Conservation (phyloP, 2,113 vertebrate species). For the Ciconia stormi region DNA sequence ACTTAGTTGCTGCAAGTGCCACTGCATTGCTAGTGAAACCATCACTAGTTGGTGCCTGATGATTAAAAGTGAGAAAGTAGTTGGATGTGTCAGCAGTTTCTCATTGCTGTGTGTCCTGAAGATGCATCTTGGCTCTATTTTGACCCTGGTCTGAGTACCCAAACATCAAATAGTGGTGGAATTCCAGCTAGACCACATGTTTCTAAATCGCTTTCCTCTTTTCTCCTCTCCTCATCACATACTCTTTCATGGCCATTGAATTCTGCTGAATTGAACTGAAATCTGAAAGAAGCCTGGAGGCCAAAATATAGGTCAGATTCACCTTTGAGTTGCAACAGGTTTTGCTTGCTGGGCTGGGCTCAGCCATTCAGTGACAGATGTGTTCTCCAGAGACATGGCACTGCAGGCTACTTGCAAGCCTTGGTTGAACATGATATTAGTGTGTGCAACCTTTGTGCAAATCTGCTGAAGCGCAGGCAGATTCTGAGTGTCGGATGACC, state of each 20-base stretch:
- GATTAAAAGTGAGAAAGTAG: background rate
- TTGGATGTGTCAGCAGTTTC: background rate
- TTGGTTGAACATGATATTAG: background rate
- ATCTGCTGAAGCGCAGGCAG: background rate
- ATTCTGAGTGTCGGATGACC: background rate
- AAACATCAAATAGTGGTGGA: background rate
- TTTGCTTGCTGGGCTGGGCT: background rate
- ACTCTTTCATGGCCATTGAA: background rate
- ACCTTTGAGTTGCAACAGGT: background rate
- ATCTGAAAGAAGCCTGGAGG: background rate
- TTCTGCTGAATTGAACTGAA: constrained; percentile 9
- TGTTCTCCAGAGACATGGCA: background rate
- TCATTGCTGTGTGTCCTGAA: background rate
- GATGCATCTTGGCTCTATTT: background rate
- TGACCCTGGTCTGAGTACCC: background rate
- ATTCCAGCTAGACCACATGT: background rate
- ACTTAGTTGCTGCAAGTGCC: background rate
- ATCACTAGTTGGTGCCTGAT: background rate
- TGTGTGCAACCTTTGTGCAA: background rate
- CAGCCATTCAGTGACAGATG: background rate
- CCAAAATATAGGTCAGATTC: background rate
- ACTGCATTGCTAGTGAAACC: background rate
- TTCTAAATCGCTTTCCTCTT: background rate
- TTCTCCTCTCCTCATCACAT: background rate
- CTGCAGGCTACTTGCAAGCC: background rate